phyloP scores from a whole-genome alignment of 2,888 invertebrate genomes.

The Epistrophella euchroma region DNA sequence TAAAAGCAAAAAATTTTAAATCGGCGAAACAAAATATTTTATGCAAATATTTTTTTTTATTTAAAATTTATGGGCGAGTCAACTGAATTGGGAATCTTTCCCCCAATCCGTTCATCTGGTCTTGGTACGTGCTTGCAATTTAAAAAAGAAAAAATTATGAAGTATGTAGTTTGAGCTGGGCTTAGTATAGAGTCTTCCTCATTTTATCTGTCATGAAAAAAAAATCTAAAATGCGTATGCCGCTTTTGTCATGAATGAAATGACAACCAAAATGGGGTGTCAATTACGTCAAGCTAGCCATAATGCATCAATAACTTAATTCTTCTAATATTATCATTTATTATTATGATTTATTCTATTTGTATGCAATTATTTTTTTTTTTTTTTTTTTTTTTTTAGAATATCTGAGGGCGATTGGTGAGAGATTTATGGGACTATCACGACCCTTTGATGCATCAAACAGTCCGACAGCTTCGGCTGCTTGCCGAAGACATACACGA shows the following conservation, averaged over 20 bases:
- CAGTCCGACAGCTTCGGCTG: constrained; percentile 79
- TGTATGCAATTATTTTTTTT: constrained; percentile 12
- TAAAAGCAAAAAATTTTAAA: neutral
- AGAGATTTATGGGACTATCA: constrained; percentile 79
- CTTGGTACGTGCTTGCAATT: constrained; percentile 45
- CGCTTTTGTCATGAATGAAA: constrained; percentile 47
- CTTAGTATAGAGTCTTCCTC: constrained; percentile 60
- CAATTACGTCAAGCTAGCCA: constrained; percentile 56
- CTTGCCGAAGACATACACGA: constrained; percentile 80
- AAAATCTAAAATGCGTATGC: constrained; percentile 57
- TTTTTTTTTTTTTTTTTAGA: constrained; percentile 78
- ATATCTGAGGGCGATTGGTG: constrained; percentile 80
- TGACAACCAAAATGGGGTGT: constrained; percentile 14
- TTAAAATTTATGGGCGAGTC: constrained; percentile 64
- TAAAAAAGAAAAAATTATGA: constrained; percentile 11
- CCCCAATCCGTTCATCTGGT: constrained; percentile 64
- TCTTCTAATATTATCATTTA: constrained; percentile 21
- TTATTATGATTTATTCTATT: neutral
- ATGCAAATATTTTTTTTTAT: constrained; percentile 50
- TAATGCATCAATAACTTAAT: constrained; percentile 20
- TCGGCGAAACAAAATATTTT: constrained; percentile 32
- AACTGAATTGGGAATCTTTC: constrained; percentile 63
- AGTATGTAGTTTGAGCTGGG: constrained; percentile 28
- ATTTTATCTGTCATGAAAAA: constrained; percentile 46
- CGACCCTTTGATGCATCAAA: constrained; percentile 81